These are phyloP conservation scores for Lithophane socia DNA, from an alignment of 2,888 invertebrate genomes.

Conservation along the genomic window DNA sequence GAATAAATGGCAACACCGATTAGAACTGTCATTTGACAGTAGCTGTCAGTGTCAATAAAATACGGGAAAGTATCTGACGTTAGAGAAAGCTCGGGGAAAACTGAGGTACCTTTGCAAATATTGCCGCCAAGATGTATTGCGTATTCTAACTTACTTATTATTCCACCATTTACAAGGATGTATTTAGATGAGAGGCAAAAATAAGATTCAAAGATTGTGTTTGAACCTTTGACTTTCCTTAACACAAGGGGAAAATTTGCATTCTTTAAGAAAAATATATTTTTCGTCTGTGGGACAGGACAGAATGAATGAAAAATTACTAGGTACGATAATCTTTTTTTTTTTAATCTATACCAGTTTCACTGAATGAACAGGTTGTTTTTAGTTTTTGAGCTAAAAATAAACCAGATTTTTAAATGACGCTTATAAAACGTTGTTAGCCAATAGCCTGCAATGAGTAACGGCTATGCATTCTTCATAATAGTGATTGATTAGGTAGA, in stretches of 20 bases:
- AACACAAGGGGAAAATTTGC: conserved; percentile 45
- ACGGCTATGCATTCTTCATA: too few species aligned
- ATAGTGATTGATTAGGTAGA: too few species aligned
- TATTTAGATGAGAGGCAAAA: conserved; percentile 33
- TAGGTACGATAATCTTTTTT: conserved; percentile 5
- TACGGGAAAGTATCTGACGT: conserved; percentile 1
- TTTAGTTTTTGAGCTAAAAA: neutral
- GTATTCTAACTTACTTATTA: conserved; percentile 10
- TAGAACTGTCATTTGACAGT: neutral
- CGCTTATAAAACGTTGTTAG: neutral
- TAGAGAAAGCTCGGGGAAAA: conserved; percentile 1
- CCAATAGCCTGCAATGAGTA: too few species aligned
- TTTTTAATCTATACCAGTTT: conserved; percentile 38
- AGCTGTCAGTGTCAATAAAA: conserved; percentile 24
- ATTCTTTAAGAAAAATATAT: conserved; percentile 38
- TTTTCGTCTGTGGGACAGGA: conserved; percentile 1
- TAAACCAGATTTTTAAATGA: neutral
- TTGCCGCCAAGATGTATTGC: neutral
- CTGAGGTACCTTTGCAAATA: neutral
- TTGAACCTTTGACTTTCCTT: conserved; percentile 58
- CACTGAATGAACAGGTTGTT: neutral
- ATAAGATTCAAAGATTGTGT: conserved; percentile 14
- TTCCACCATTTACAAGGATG: conserved; percentile 30
- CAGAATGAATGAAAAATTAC: conserved; percentile 27
- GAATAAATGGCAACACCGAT: conserved; percentile 12